These are phyloP conservation scores for Nothocercus nigrocapillus DNA, from an alignment of 2,113 vertebrate genomes.

Conservation along the genomic window DNA sequence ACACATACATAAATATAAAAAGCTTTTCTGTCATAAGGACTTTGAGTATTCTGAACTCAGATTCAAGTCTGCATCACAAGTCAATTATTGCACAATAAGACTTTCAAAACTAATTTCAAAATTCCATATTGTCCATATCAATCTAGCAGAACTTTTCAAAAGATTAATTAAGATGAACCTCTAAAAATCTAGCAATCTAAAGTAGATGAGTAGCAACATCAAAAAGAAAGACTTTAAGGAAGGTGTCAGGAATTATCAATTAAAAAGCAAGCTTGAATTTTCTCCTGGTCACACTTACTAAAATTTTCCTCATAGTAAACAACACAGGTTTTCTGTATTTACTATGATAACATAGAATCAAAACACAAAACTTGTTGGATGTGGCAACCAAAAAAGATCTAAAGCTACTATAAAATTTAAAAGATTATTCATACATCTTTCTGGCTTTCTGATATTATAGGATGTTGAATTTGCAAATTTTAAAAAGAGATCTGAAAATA, in stretches of 20 bases:
- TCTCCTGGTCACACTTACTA: background rate
- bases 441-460: background rate
- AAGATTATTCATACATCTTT: background rate
- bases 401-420: constrained; percentile 8
- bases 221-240: constrained; percentile 31
- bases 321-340: constrained; percentile 11
- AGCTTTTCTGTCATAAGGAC: background rate
- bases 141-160: constrained; percentile 17
- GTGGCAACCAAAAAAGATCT: background rate
- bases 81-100: background rate
- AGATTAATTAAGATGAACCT: constrained; percentile 38
- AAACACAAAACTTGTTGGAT: background rate
- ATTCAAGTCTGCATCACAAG: background rate
- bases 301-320: background rate
- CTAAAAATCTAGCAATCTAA: background rate
- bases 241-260: constrained; percentile 5
- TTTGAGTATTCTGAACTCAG: background rate
- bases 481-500: background rate
- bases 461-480: background rate
- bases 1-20: no score
- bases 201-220: constrained; percentile 6
- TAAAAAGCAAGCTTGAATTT: background rate
- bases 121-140: background rate
- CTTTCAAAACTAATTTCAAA: background rate
- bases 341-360: constrained; percentile 3